Evolutionary conservation across 2,113 vertebrate species (phyloP).

Genomic region (Plotosus lineatus): DNA sequence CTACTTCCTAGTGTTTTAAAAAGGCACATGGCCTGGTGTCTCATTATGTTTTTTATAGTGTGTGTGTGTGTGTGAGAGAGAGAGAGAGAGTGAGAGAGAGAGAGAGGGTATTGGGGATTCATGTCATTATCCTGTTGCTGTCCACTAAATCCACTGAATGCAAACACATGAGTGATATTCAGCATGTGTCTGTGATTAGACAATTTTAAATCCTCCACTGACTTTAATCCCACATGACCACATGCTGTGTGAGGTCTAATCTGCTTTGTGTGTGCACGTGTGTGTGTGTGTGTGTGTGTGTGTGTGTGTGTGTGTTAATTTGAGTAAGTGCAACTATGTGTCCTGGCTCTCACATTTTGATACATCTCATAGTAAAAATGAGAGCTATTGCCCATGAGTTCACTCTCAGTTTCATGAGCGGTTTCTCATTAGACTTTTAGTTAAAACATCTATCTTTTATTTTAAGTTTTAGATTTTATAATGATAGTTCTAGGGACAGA

Average conservation of each 20-base stretch:
- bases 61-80: no score
- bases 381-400: no score
- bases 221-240: conserved; percentile 55
- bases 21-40: neutral
- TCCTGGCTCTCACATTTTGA: neutral
- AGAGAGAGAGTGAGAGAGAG: no score
- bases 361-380: no score
- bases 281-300: conserved; percentile 18
- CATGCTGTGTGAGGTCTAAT: conserved; percentile 67
- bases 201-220: conserved; percentile 54
- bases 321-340: neutral
- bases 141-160: neutral
- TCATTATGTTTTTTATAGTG: neutral
- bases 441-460: no score
- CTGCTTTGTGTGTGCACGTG: conserved; percentile 63
- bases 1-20: neutral
- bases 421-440: no score
- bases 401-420: no score
- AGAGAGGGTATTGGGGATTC: no score
- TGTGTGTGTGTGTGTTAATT: neutral
- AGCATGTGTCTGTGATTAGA: conserved; percentile 53
- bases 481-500: no score
- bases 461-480: no score
- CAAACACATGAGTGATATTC: neutral
- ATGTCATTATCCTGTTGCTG: neutral